Percentiles rank a stretch among this genome's conserved stretches.
Evolutionary conservation across 53 echinoderm and acorn worm genomes (phyloP).

Genomic region (Henricia sp.): DNA sequence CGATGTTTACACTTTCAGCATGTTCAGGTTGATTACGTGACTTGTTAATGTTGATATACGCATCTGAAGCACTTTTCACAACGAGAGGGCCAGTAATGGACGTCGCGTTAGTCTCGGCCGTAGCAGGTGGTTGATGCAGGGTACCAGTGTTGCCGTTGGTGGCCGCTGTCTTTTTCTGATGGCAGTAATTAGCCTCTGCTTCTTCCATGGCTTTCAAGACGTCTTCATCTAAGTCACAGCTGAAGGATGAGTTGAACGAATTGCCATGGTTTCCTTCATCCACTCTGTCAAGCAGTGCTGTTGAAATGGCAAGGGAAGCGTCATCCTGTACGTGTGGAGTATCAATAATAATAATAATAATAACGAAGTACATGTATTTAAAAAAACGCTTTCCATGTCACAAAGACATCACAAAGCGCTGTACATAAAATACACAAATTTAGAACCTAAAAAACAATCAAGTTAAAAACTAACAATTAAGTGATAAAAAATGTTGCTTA

Average conservation of each 20-base stretch:
- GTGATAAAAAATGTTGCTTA: no score
- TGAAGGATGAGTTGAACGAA: constrained; percentile 70
- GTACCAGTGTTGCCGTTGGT: constrained; percentile 11
- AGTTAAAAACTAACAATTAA: no score
- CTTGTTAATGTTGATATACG: background rate
- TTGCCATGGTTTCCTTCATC: background rate
- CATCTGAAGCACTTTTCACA: background rate
- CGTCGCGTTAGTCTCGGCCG: background rate
- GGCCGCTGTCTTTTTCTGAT: constrained; percentile 17
- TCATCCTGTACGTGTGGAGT: no score
- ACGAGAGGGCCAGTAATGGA: background rate
- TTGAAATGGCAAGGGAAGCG: background rate
- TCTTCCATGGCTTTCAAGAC: constrained; percentile 78
- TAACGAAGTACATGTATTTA: no score
- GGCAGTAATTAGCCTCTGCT: constrained; percentile 85
- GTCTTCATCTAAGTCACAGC: constrained; percentile 87
- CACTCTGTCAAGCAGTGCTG: background rate
- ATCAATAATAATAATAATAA: no score
- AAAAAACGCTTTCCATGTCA: no score
- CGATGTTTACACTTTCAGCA: background rate
- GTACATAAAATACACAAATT: no score
- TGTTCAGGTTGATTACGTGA: background rate
- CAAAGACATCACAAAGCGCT: no score
- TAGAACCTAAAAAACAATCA: no score
- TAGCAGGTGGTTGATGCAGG: background rate